These are phyloP conservation scores for Amphipyra tragopoginis DNA, from an alignment of 2,888 invertebrate species.

Conservation along the genomic window DNA sequence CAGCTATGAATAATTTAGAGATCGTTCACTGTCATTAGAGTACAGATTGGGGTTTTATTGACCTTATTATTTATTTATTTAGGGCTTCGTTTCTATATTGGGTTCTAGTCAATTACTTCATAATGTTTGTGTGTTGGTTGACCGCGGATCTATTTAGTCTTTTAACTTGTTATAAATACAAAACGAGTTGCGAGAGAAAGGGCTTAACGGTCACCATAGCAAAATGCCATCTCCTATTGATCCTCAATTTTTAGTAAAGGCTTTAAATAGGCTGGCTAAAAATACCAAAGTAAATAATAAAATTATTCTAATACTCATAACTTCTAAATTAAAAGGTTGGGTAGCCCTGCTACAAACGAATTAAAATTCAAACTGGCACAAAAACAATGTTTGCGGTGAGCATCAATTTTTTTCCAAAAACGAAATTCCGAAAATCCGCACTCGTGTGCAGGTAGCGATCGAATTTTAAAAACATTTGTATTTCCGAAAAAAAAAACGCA, in stretches of 20 bases:
- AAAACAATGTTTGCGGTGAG: constrained; percentile 89
- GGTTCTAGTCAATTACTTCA: constrained; percentile 57
- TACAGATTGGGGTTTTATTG: constrained; percentile 67
- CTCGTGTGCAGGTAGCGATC: constrained; percentile 87
- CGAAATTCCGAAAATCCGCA: constrained; percentile 85
- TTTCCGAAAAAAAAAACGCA: constrained; percentile 81
- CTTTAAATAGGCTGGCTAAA: neutral
- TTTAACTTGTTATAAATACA: constrained; percentile 17
- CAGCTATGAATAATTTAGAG: constrained; percentile 68
- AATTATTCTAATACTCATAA: neutral
- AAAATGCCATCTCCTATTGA: no score
- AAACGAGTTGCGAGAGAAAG: constrained; percentile 21
- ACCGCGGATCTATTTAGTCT: constrained; percentile 28
- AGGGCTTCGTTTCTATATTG: constrained; percentile 61
- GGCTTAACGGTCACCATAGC: neutral
- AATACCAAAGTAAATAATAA: neutral
- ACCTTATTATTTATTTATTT: constrained; percentile 71
- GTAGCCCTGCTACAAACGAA: constrained; percentile 64
- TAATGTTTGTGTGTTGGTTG: constrained; percentile 50
- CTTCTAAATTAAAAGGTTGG: constrained; percentile 58
- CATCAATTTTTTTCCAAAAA: constrained; percentile 84
- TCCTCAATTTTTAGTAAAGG: no score
- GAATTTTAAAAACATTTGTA: constrained; percentile 86
- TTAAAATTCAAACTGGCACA: constrained; percentile 74
- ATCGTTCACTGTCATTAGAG: constrained; percentile 70